phyloP scores from a whole-genome alignment of 2,797 vertebrate species.

The Tachyglossus aculeatus region DNA sequence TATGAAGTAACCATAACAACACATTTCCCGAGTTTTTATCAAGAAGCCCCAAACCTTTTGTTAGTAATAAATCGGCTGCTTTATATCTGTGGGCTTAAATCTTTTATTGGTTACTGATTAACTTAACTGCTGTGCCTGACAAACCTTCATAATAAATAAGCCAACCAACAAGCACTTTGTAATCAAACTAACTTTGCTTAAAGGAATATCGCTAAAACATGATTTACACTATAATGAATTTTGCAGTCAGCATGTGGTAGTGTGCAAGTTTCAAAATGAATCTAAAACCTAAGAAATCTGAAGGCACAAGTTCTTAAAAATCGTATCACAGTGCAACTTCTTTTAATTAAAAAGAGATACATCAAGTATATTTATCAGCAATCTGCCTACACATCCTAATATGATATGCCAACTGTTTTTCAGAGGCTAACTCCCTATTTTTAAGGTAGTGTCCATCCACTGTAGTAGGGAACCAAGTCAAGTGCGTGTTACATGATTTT shows the following conservation, averaged over 20 bases:
- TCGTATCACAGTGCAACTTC: constrained; percentile 53
- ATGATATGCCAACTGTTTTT: constrained; percentile 8
- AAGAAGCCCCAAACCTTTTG: constrained; percentile 58
- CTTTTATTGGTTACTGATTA: constrained; percentile 72
- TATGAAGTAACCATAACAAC: constrained; percentile 55
- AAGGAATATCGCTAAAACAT: constrained; percentile 56
- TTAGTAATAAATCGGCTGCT: constrained; percentile 50
- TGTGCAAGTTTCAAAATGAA: constrained; percentile 65
- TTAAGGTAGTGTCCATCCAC: constrained; percentile 10
- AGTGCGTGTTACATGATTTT: constrained; percentile 18
- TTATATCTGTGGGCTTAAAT: constrained; percentile 66
- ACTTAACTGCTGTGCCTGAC: constrained; percentile 60
- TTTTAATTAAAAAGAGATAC: constrained; percentile 66
- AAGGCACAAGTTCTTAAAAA: constrained; percentile 56
- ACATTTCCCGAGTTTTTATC: constrained; percentile 49
- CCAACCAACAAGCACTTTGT: constrained; percentile 52
- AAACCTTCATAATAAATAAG: constrained; percentile 68
- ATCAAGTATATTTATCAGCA: constrained; percentile 59
- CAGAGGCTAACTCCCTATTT: constrained; percentile 20
- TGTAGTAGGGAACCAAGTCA: constrained; percentile 6
- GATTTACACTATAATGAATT: constrained; percentile 61
- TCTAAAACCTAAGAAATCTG: constrained; percentile 61
- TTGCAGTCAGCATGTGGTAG: constrained; percentile 63
- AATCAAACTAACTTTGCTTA: constrained; percentile 64
- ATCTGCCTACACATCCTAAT: background rate